Evolutionary conservation across 2,797 vertebrate genomes (phyloP).

Genomic region (Austrolebias charrua): DNA sequence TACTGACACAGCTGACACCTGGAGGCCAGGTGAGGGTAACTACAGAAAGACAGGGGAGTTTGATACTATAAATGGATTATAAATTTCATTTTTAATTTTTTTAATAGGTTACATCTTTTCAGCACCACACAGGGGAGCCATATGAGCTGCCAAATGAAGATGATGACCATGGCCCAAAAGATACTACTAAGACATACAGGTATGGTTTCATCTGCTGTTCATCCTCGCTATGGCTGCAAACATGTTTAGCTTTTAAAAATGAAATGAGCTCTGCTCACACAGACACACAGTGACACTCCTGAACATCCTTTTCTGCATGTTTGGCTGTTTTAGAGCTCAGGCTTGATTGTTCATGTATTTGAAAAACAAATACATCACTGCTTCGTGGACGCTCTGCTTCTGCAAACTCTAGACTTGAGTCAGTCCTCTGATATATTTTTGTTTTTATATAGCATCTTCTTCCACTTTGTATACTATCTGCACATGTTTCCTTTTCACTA

Average conservation of each 20-base stretch:
- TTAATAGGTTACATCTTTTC: constrained; percentile 60
- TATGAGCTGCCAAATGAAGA: constrained; percentile 91
- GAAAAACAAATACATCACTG: constrained; percentile 56
- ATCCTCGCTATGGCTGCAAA: constrained; percentile 42
- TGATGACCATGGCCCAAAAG: constrained; percentile 86
- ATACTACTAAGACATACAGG: constrained; percentile 95
- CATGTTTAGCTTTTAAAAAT: constrained; percentile 50
- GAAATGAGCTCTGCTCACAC: constrained; percentile 45
- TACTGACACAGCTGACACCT: constrained; percentile 78
- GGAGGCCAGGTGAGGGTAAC: constrained; percentile 70
- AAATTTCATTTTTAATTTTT: background rate
- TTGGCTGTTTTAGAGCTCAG: constrained; percentile 47
- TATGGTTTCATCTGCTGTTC: constrained; percentile 46
- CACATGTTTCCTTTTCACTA: constrained; percentile 45
- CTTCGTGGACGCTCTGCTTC: constrained; percentile 37
- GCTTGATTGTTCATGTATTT: constrained; percentile 40
- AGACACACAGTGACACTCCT: constrained; percentile 26
- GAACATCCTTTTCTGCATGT: constrained; percentile 65
- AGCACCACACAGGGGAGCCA: constrained; percentile 82
- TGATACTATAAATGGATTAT: background rate
- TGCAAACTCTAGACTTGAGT: constrained; percentile 53
- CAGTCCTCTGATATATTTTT: constrained; percentile 44
- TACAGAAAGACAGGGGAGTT: background rate
- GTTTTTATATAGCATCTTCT: constrained; percentile 55
- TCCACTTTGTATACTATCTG: constrained; percentile 39